A percentile compares a stretch with the other conserved stretches of the same genome.
Conservation (phyloP, 2,113 vertebrate genomes). For the Amazona vittata region DNA sequence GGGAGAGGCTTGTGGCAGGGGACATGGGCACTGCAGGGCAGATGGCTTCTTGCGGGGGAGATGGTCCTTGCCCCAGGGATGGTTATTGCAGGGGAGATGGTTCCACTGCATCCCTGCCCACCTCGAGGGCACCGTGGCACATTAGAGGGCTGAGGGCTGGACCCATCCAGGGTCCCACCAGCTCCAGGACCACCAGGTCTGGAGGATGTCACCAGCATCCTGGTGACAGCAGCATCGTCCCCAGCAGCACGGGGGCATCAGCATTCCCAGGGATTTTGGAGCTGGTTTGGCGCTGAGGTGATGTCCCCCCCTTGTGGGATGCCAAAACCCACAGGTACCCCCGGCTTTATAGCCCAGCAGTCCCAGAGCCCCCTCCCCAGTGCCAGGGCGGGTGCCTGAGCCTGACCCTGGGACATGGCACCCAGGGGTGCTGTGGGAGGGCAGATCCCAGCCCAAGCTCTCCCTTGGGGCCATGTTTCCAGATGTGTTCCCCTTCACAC, state of each 20-base stretch:
- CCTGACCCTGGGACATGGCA: not conserved
- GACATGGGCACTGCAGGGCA: no score
- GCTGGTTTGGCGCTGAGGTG: not conserved
- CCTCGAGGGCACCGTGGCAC: not conserved
- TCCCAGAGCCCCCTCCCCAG: not conserved
- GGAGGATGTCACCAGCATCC: not conserved
- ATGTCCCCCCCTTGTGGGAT: not conserved
- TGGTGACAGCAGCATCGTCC: fast-evolving
- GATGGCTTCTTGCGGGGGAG: fast-evolving
- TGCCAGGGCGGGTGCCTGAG: not conserved
- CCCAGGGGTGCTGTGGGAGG: not conserved
- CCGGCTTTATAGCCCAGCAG: not conserved
- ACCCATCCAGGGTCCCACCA: not conserved
- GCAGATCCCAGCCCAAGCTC: not conserved
- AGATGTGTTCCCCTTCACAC: fast-evolving
- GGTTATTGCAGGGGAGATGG: not conserved
- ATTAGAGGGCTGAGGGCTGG: not conserved
- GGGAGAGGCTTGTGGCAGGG: not conserved
- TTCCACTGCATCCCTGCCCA: not conserved
- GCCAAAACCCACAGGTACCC: not conserved
- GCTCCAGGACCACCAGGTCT: not conserved
- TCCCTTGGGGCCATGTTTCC: not conserved
- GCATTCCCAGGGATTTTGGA: not conserved
- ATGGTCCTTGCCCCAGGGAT: not conserved
- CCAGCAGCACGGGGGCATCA: not conserved